Base-by-base conservation (phyloP, 2,797 vertebrate genomes). In the Micrastur ruficollis region DNA sequence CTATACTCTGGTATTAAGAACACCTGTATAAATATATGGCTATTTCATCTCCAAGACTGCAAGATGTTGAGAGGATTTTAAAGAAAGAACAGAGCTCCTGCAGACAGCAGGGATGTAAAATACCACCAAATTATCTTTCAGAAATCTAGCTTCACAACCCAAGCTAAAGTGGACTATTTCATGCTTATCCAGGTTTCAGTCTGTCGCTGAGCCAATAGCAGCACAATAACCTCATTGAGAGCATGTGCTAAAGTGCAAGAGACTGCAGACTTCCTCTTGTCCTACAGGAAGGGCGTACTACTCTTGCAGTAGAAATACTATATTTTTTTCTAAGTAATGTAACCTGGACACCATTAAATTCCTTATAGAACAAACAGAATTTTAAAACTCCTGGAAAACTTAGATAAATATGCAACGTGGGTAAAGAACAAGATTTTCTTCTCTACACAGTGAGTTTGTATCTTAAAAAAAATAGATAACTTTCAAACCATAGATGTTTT, bases 151-250 rank as follows among this genome's bases (percentile, higher is more conserved):
- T 73, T 44, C 23, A 34, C 25, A 63, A 59, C n/a, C 17, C 62
- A 83, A 70, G 47, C 70, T 56, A 13, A 86, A 68, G 14, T 29
- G 40, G 62, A n/a, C 26, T 88, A 22, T 80, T 76, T 82, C 18
- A 32, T 67, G 15, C 53, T 81, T 72, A 72, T 25, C 44, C 32
- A 76, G 34, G 49, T 79, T 93, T 93, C 65, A 56, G 19, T 56
- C 59, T 93, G 81, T 81, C 14, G 1, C 62, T 83, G 52, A 93
- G 73, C 83, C 86, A 94, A 74, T 9, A 83, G 32, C 14, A 89
- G 55, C 63, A 89, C 67, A 91, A 95, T 63, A 95, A 75, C 59
- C 11, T 90, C 42, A 65, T 53, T 91, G 83, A 95, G 67, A 89
- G 12, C 32, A 55, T 53, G 44, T 63, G n/a, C 29, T 82, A 31